A percentile compares a stretch with the other conserved stretches of the same genome.
Conservation (phyloP, 2,888 invertebrate genomes). For the Gasteruption jaculator region DNA sequence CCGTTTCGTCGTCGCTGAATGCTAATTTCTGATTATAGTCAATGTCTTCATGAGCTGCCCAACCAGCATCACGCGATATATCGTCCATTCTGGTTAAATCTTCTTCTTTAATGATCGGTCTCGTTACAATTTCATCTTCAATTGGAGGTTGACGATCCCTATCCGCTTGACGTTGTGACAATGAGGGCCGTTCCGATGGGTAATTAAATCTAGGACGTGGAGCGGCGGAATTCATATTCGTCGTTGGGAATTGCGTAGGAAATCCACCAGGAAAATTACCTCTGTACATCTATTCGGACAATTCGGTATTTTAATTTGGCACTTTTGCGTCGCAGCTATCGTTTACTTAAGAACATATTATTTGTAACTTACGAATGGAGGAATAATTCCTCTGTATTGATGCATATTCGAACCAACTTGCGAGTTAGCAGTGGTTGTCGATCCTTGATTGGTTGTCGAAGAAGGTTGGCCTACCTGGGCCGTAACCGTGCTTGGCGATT, state of each 20-base stretch:
- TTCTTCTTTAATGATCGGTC: conserved; percentile 90
- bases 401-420: conserved; percentile 43
- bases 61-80: conserved; percentile 82
- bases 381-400: conserved; percentile 72
- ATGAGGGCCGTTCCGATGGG: conserved; percentile 38
- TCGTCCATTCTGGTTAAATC: conserved; percentile 90
- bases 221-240: conserved; percentile 37
- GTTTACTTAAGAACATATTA: conserved; percentile 1
- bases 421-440: conserved; percentile 29
- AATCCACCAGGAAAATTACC: conserved; percentile 49
- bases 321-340: too few relatives aligned
- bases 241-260: conserved; percentile 43
- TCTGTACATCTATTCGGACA: conserved; percentile 47
- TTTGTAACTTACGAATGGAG: conserved; percentile 66
- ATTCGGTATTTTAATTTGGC: conserved; percentile 2
- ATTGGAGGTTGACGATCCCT: conserved; percentile 52
- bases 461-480: conserved; percentile 53
- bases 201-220: conserved; percentile 48
- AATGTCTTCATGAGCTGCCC: conserved; percentile 90
- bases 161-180: conserved; percentile 42
- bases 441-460: conserved; percentile 34
- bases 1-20: conserved; percentile 88
- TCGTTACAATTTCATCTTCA: conserved; percentile 64
- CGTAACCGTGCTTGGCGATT: conserved; percentile 51
- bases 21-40: conserved; percentile 92